Evolutionary conservation across 1,140 invertebrate genomes (phyloP).

Genomic region (Pseudomyrmex pallidus): DNA sequence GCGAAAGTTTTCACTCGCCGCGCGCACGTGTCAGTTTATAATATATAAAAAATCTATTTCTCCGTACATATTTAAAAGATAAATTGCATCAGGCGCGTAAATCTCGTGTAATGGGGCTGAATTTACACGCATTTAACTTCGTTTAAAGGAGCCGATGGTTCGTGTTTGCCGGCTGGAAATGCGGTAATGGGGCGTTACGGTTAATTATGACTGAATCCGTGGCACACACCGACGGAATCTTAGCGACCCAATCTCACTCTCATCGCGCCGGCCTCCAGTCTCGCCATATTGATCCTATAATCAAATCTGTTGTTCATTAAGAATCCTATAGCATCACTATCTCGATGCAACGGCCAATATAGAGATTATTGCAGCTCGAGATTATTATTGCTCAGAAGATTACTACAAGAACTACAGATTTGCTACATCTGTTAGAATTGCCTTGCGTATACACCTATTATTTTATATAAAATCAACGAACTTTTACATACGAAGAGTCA

Average conservation of each 20-base stretch:
- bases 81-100: no score
- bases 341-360: not conserved
- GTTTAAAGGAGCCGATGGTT: not conserved
- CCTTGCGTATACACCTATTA: not conserved
- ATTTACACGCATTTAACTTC: not conserved
- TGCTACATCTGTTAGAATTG: not conserved
- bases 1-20: not conserved
- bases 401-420: not conserved
- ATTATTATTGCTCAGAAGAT: not conserved
- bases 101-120: not conserved
- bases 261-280: not conserved
- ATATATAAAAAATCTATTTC: not conserved
- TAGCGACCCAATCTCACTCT: slow-evolving; percentile 17
- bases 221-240: slow-evolving; percentile 15
- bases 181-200: slow-evolving; percentile 32
- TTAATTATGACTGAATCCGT: slow-evolving; percentile 36
- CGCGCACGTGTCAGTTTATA: not conserved
- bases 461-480: not conserved
- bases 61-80: not conserved
- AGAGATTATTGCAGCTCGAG: not conserved
- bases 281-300: slow-evolving; percentile 31
- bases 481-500: no score
- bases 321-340: slow-evolving; percentile 21
- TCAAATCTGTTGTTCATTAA: slow-evolving; percentile 45
- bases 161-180: not conserved